Percentiles rank a stretch among this genome's conserved stretches.
These are phyloP conservation scores for Pipa parva DNA, from an alignment of 2,113 vertebrate genomes.

Conservation along the genomic window DNA sequence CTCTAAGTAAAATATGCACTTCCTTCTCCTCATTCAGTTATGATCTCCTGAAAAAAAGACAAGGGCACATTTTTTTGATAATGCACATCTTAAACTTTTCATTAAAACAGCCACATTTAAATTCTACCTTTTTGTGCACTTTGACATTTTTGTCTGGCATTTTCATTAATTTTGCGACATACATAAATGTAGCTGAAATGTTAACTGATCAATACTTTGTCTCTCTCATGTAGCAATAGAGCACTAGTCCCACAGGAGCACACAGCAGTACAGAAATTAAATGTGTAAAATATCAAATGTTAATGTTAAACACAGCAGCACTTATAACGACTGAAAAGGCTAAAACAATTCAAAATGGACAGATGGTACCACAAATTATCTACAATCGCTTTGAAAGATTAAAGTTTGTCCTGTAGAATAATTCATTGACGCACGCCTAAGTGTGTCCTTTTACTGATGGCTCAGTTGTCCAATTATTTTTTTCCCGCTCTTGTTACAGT, in stretches of 20 bases:
- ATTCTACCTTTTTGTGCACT: constrained; percentile 79
- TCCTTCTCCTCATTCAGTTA: constrained; percentile 56
- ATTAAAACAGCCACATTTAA: constrained; percentile 76
- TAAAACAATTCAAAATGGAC: constrained; percentile 76
- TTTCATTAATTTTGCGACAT: constrained; percentile 86
- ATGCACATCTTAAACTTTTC: constrained; percentile 71
- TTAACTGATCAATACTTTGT: constrained; percentile 97
- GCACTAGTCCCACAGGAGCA: constrained; percentile 66
- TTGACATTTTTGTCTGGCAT: constrained; percentile 85
- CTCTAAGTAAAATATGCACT: constrained; percentile 60
- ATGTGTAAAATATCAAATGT: constrained; percentile 93
- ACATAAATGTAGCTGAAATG: constrained; percentile 84
- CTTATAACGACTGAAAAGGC: constrained; percentile 77
- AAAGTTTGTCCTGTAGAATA: constrained; percentile 74
- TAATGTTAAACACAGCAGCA: constrained; percentile 80
- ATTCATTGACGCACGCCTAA: constrained; percentile 68
- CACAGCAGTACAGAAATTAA: constrained; percentile 79
- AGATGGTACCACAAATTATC: constrained; percentile 84
- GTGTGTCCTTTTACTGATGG: constrained; percentile 72
- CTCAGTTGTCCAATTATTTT: constrained; percentile 72
- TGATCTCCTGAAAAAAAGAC: constrained; percentile 60
- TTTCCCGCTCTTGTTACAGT: constrained; percentile 68
- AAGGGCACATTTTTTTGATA: constrained; percentile 66
- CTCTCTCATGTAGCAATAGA: constrained; percentile 74
- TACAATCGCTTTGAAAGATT: constrained; percentile 83